Conservation (phyloP, 2,888 invertebrate genomes). For the Xylota segnis region DNA sequence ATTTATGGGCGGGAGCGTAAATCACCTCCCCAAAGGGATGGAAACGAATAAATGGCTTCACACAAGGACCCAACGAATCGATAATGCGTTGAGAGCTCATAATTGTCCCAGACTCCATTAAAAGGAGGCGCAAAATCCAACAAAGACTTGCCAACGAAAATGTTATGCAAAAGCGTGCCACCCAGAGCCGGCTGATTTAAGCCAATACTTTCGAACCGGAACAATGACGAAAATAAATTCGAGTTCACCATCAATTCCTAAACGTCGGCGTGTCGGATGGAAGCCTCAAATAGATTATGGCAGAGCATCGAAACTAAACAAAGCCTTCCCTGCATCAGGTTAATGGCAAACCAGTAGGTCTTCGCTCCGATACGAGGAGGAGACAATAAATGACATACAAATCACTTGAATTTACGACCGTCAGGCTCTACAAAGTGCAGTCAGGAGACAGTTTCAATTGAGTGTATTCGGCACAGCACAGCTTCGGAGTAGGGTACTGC, state of each 20-base stretch:
- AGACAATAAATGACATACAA: constrained; percentile 70
- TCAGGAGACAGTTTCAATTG: constrained; percentile 27
- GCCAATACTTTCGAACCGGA: constrained; percentile 25
- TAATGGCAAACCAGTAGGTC: constrained; percentile 56
- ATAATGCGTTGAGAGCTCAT: constrained; percentile 53
- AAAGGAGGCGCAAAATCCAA: neutral
- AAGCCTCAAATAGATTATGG: constrained; percentile 70
- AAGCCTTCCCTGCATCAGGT: constrained; percentile 56
- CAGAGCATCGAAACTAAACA: constrained; percentile 66
- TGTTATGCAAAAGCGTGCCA: constrained; percentile 32
- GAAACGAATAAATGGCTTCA: constrained; percentile 50
- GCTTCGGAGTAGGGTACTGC: neutral
- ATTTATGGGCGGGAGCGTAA: constrained; percentile 21
- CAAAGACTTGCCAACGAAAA: constrained; percentile 2
- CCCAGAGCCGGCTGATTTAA: neutral
- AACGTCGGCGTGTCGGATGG: constrained; percentile 52
- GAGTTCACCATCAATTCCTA: constrained; percentile 54
- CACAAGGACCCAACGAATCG: constrained; percentile 38
- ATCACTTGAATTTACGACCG: constrained; percentile 70
- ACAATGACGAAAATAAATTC: constrained; percentile 45
- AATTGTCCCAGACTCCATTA: constrained; percentile 34
- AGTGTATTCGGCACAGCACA: constrained; percentile 2
- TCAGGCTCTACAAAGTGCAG: constrained; percentile 21
- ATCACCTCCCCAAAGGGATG: constrained; percentile 46
- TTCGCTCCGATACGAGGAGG: constrained; percentile 42